These are phyloP conservation scores for Palythoa caribaeorum DNA, from an alignment of 92 coral and sea anemone genomes.

Conservation along the genomic window DNA sequence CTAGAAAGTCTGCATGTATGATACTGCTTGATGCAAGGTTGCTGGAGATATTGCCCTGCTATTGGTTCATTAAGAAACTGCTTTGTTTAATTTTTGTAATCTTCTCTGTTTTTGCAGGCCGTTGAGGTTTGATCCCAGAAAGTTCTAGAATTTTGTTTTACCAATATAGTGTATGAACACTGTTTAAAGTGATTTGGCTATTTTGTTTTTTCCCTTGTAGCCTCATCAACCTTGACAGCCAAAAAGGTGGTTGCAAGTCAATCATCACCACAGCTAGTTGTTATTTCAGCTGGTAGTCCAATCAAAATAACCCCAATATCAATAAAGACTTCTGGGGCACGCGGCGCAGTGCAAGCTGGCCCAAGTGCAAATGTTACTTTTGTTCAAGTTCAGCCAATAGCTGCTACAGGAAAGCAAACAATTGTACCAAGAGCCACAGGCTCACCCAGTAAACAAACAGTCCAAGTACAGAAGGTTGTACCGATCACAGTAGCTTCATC, in stretches of 20 bases:
- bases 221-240: conserved; percentile 54
- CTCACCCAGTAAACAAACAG: conserved; percentile 79
- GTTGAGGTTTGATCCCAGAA: too few species aligned
- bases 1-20: conserved; percentile 26
- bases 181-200: background rate
- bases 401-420: conserved; percentile 72
- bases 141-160: too few species aligned
- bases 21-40: background rate
- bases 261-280: conserved; percentile 71
- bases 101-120: too few species aligned
- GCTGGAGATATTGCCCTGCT: conserved; percentile 11
- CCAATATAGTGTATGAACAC: too few species aligned
- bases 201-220: conserved; percentile 15
- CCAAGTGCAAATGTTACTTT: conserved; percentile 73
- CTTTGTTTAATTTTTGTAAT: too few species aligned
- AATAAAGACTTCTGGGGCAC: conserved; percentile 44
- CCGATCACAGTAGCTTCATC: conserved; percentile 79
- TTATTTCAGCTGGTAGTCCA: conserved; percentile 84
- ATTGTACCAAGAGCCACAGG: conserved; percentile 69
- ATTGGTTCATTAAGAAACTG: too few species aligned
- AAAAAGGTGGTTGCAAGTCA: conserved; percentile 61
- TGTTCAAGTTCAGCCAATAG: conserved; percentile 83
- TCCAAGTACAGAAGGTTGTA: conserved; percentile 76
- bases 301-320: conserved; percentile 78
- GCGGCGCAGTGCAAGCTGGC: conserved; percentile 49